Evolutionary conservation across 2,888 invertebrate genomes (phyloP), one percentile per base, ranked within the genome.

Genomic region (Sycophila texana): DNA sequence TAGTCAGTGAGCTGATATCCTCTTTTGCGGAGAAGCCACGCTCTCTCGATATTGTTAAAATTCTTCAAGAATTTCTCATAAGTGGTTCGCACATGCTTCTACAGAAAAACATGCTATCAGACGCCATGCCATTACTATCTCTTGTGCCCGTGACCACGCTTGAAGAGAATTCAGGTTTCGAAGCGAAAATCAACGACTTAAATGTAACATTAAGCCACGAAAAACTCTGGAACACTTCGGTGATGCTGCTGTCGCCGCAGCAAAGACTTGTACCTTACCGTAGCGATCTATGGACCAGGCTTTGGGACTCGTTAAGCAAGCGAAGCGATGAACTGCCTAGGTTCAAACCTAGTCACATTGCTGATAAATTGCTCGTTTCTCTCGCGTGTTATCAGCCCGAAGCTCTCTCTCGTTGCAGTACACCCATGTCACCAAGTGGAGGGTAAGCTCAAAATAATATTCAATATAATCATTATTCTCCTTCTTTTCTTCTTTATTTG

Each of bases 361-460:
- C 94, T 0, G 96, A 96, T 84, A 96, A 96, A 86, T 91, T 97
- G 47, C 92, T 95, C 86, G 94, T 96, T 79, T 96, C 96, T 66
- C 91, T 96, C 86, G 95, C 95, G 77, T 96, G 96, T 88, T 97
- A 97, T 90, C 96, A 95, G 92, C 96, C 97, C 0, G 97, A 97
- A 91, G 96, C 96, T 0, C 89, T 97, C 55, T 96, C 96, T 1
- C 94, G 96, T 86, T 96, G 95, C 86, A 95, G 95, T 85, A 97
- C 97, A 26, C 97, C 97, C 13, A 93, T 96, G 91, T 96, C 96
- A 0, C 96, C 96, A 14, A 93, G 93, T 82, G 94, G 93, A 80
- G 91, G 92, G 90, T 87, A 91, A 66, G 68, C 12, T 68, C 7
- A 39, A 39, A 4, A 4, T 39, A 39, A 20, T 10, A 16, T 58